Evolutionary conservation across 2,113 vertebrate species (phyloP), one percentile per base, ranked within the genome.

Genomic region (Helogale parvula): DNA sequence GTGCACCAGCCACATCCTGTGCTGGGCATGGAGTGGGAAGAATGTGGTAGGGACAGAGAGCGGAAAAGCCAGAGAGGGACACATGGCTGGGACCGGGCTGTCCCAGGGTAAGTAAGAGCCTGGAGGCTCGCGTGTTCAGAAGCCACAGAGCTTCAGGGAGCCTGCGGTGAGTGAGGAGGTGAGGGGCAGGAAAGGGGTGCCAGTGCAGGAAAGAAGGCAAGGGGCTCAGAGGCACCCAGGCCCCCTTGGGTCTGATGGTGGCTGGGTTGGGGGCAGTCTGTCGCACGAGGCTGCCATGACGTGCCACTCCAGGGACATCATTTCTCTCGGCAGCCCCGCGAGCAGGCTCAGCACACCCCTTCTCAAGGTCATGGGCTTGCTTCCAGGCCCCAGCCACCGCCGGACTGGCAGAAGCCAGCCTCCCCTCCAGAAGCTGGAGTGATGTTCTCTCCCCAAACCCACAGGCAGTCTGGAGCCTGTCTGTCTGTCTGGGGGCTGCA

Each of bases 351-450:
- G 27, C 41, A 54, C 17, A 10, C 41, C 35, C n/a, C 38, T 29
- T 80, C 25, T 23, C 29, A 15, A 2, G 3, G 29, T 68, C 21
- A 5, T 1, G 12, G 0, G 6, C 54, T 63, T 4, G 0, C 21
- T 15, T 71, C 41, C 11, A 11, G 50, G 35, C 33, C 87, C 52
- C 66, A 5, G 52, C 52, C 52, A 72, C 38, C 33, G 5, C 88
- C 41, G n/a, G 63, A 11, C 50, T 38, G 69, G 35, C 27, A n/a
- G 7, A 2, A 27, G 47, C 84, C 66, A 16, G 52, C 52, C 52
- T 82, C 38, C 33, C 47, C 88, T 68, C 45, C 13, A 3, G 35
- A 76, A 27, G 76, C 50, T 2, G 33, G 52, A 68, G 65, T 17
- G 3, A 47, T 29, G 16, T 50, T 69, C 77, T n/a, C 29, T 21